A percentile compares a stretch with the other conserved stretches of the same genome.
Conservation (phyloP, 2,888 invertebrate genomes). For the Nephrotoma flavescens region DNA sequence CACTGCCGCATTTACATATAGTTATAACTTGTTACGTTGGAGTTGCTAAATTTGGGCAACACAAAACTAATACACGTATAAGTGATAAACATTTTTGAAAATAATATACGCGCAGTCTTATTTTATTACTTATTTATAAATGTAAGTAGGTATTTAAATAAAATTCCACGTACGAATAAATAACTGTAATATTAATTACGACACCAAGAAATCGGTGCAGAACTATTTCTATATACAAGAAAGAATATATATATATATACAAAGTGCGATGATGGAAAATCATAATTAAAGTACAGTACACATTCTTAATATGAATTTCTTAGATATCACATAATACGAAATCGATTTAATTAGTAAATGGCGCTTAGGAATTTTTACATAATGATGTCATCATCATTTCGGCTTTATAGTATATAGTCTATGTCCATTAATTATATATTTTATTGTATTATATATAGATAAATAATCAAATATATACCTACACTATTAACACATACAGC, state of each 20-base stretch:
- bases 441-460: background rate
- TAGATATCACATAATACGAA: background rate
- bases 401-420: background rate
- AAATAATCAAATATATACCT: background rate
- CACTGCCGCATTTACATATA: too few species aligned
- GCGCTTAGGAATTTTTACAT: background rate
- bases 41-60: background rate
- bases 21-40: too few species aligned
- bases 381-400: background rate
- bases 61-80: background rate
- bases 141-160: background rate
- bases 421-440: background rate
- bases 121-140: background rate
- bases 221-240: background rate
- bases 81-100: background rate
- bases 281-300: background rate
- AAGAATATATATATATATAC: background rate
- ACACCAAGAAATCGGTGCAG: background rate
- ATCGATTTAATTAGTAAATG: background rate
- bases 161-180: background rate
- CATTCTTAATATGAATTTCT: background rate
- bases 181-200: background rate
- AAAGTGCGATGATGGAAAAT: background rate
- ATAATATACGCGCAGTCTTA: background rate
- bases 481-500: background rate